Base-by-base conservation (phyloP, 35 echinoderm and acorn worm genomes). In the Ophiothrix spiculata region DNA sequence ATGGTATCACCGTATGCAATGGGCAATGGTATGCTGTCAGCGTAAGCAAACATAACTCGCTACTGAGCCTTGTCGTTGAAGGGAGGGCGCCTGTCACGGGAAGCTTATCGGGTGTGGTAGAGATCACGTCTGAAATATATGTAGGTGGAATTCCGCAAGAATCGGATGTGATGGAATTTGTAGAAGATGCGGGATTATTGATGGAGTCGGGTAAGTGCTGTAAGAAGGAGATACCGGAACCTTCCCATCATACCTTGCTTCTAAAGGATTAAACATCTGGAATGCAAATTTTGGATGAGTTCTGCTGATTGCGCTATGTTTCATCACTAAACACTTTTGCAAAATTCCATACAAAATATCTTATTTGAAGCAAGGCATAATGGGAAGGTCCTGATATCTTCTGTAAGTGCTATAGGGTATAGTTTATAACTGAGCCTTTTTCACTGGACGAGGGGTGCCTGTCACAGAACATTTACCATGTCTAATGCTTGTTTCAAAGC, bases 1-100 rank as follows among this genome's bases (percentile, higher is more conserved):
- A 80, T 74, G 54, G 77, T 34, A 38, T 39, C 11, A 45, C 14
- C 33, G 74, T 97, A 17, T 97, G 95, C 81, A 84, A 90, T 84
- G 95, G 95, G 34, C 87, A 90, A 29, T 97, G 95, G 95, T 79
- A 85, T 21, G 78, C 80, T 17, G 36, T 93, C 31, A 80, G 79
- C n/a, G 31, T 97, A n/a, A 75, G 29, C 10, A 90, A 87, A 75
- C 75, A 77, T 33, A 75, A 33, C 56, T 56, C 28, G 35, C 84
- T 83, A 54, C 60, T 97, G 31, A 82, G 83, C 28, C 19, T 90
- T 35, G 76, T 83, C 6, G 85, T 93, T 32, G 36, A 35, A 35
- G 87, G 80, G 60, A 75, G 88, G 63, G n/a, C 79, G 15, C 31
- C 69, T 1, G 49, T 29, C 46, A 49, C 56, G 29, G 39, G 38